phyloP scores from a whole-genome alignment of 2,797 vertebrate species.

The Pelobates cultripes region DNA sequence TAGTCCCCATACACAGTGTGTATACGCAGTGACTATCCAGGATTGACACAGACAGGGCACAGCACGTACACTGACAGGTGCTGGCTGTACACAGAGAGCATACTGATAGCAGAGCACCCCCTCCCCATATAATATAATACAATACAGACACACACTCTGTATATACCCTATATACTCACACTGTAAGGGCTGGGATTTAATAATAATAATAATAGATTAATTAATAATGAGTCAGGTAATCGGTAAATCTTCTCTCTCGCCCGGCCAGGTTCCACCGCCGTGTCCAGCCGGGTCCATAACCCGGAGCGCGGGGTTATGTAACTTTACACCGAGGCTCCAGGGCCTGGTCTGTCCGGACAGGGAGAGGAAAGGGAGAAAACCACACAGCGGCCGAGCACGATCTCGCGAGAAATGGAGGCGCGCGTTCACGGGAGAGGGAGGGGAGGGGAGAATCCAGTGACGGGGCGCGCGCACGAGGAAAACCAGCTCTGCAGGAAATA shows the following conservation, averaged over 20 bases:
- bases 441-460: no score
- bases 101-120: neutral
- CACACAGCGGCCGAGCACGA: no score
- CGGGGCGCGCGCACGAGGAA: no score
- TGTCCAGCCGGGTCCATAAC: conserved; percentile 31
- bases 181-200: neutral
- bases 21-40: no score
- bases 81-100: neutral
- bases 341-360: conserved; percentile 34
- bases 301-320: conserved; percentile 32
- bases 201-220: neutral
- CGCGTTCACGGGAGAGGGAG: no score
- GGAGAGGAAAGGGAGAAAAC: no score
- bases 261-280: conserved; percentile 18
- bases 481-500: no score
- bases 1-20: no score
- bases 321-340: conserved; percentile 37
- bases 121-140: neutral
- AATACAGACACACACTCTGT: neutral
- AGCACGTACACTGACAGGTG: neutral
- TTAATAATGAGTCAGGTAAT: neutral
- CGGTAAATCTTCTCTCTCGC: neutral
- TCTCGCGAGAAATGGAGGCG: no score
- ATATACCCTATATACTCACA: neutral
- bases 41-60: no score